Evolutionary conservation across 2,113 vertebrate genomes (phyloP), one percentile per base, ranked within the genome.

Genomic region (Colinus virginianus): DNA sequence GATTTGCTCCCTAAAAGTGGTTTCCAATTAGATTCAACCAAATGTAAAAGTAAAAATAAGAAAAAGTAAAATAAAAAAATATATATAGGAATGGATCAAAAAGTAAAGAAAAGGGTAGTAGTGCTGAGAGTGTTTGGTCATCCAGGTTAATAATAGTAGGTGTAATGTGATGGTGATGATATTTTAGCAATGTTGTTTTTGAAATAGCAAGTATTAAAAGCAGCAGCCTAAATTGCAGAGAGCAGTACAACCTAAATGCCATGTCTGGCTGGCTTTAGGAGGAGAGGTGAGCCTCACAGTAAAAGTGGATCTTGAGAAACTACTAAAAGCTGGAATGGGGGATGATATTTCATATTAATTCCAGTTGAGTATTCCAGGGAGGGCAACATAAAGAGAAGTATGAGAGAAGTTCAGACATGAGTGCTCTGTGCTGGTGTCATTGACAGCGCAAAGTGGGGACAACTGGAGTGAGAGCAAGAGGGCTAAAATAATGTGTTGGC

Each of bases 401-500:
- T 86, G 85, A 51, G 45, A 84, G 71, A 76, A 90, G 55, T 91
- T 95, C 76, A 94, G 76, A 62, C 5, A 0, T 40, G 77, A 95
- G 85, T 61, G 85, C 85, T 78, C 76, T 82, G 92, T 38, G 1
- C 82, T 75, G 84, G 87, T 89, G 79, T 92, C 93, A 55, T 79
- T 93, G 94, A 85, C 36, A 6, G 78, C 85, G 46, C 8, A 1
- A 74, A 69, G 38, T 70, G 82, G 87, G 91, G 78, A 75, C 94
- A 91, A 92, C 43, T 72, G 56, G 85, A 94, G 71, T 59, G 90
- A 90, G 93, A 80, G 68, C 23, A 64, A 87, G 93, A 88, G 90
- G 87, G 72, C 82, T 94, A 79, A 95, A 93, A 94, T 95, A 90
- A 93, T 87, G 91, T 91, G 76, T 93, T 87, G 84, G 71, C 91